Conservation (phyloP, 2,113 vertebrate genomes). For the Hippoglossus stenolepis region DNA sequence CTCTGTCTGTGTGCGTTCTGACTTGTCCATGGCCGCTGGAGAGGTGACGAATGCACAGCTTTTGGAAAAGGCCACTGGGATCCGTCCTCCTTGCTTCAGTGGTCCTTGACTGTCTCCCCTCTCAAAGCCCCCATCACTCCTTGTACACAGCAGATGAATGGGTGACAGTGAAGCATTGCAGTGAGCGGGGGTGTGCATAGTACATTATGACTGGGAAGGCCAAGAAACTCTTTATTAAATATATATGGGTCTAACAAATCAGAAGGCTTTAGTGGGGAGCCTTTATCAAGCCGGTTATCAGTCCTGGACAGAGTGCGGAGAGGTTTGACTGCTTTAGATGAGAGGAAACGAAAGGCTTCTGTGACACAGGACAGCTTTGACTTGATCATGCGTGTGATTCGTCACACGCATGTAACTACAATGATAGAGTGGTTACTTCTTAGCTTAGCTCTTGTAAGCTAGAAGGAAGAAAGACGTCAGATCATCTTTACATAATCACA, state of each 20-base stretch:
- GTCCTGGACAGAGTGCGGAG: background rate
- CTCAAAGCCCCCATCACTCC: constrained; percentile 12
- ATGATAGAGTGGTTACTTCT: background rate
- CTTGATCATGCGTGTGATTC: too few species aligned
- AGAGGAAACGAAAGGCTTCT: background rate
- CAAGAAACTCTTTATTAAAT: background rate
- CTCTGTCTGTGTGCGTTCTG: constrained; percentile 11
- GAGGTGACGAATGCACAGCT: constrained; percentile 33
- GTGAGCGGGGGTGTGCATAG: background rate
- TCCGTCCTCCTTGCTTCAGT: constrained; percentile 18
- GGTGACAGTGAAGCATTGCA: constrained; percentile 15
- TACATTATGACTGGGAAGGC: background rate
- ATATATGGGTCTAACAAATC: background rate
- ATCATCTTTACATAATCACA: too few species aligned
- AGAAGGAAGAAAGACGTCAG: too few species aligned
- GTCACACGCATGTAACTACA: background rate
- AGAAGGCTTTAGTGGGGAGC: background rate
- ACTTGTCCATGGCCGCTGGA: constrained; percentile 40
- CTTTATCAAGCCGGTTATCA: background rate
- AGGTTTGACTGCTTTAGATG: background rate
- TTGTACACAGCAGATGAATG: constrained; percentile 19
- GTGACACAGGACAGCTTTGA: background rate
- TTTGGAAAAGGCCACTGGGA: constrained; percentile 26
- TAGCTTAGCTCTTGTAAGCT: too few species aligned
- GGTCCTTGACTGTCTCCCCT: constrained; percentile 14